These are phyloP conservation scores for Orbicella faveolata DNA, from an alignment of 64 coral and sea anemone genomes.

Conservation along the genomic window DNA sequence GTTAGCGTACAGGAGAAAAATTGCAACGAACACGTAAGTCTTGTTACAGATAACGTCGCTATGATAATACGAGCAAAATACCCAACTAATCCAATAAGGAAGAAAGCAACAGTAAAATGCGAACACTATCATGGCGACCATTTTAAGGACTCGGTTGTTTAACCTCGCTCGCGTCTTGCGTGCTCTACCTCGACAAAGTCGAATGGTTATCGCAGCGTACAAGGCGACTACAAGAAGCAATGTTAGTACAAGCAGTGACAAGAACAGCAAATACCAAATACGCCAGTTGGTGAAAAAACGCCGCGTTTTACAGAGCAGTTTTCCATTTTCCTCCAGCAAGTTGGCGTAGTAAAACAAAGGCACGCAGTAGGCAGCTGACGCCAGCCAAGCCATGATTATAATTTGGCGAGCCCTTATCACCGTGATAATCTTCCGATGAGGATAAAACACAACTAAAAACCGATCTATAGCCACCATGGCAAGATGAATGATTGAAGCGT, in stretches of 20 bases:
- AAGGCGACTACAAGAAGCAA: conserved; percentile 47
- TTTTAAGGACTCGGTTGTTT: conserved; percentile 47
- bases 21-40: conserved; percentile 57
- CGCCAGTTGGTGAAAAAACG: conserved; percentile 19
- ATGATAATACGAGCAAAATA: conserved; percentile 43
- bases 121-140: conserved; percentile 56
- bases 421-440: conserved; percentile 57
- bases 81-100: conserved; percentile 76
- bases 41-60: conserved; percentile 18
- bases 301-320: conserved; percentile 35
- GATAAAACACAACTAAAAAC: conserved; percentile 72
- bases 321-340: background rate
- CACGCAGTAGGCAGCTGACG: conserved; percentile 41
- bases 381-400: conserved; percentile 51
- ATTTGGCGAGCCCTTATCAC: conserved; percentile 26
- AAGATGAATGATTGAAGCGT: conserved; percentile 67
- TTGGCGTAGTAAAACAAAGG: conserved; percentile 62
- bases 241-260: conserved; percentile 51
- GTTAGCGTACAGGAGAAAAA: conserved; percentile 65
- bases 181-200: conserved; percentile 34
- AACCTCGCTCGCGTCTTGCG: conserved; percentile 31
- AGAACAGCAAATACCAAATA: conserved; percentile 62
- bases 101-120: conserved; percentile 74
- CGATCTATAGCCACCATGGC: conserved; percentile 66
- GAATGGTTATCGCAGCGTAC: conserved; percentile 61